Evolutionary conservation across 2,797 vertebrate species (phyloP).

Genomic region (Paedocypris micromegethes): DNA sequence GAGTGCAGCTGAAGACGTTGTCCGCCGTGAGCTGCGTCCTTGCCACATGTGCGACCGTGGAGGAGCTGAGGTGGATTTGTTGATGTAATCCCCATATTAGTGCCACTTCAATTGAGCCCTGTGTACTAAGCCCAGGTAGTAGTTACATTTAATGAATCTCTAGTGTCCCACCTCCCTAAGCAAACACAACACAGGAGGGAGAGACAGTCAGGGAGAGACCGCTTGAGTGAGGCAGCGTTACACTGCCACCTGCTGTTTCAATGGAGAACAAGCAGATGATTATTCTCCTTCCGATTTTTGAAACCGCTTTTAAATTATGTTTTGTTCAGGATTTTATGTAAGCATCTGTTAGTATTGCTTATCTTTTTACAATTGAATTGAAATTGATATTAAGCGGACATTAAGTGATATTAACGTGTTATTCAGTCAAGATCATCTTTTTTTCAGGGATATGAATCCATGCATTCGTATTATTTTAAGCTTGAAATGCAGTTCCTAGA

Average conservation of each 20-base stretch:
- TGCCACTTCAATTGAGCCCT: conserved; percentile 74
- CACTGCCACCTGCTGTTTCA: conserved; percentile 50
- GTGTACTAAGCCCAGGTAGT: conserved; percentile 73
- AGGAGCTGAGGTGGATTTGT: conserved; percentile 71
- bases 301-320: no score
- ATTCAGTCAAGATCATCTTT: no score
- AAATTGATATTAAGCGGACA: no score
- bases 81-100: conserved; percentile 77
- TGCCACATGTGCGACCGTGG: conserved; percentile 4
- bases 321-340: no score
- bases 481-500: no score
- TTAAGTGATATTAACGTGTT: no score
- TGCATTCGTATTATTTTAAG: no score
- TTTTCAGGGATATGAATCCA: no score
- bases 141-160: conserved; percentile 73
- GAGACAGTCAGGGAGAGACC: conserved; percentile 3
- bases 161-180: conserved; percentile 59
- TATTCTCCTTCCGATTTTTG: no score
- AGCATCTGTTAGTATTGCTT: no score
- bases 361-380: no score
- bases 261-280: neutral
- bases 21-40: neutral
- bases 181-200: conserved; percentile 20
- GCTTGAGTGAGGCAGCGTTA: conserved; percentile 35
- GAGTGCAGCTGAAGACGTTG: neutral